Conservation (phyloP, 1,140 invertebrate genomes). For the Trichonephila clavipes region DNA sequence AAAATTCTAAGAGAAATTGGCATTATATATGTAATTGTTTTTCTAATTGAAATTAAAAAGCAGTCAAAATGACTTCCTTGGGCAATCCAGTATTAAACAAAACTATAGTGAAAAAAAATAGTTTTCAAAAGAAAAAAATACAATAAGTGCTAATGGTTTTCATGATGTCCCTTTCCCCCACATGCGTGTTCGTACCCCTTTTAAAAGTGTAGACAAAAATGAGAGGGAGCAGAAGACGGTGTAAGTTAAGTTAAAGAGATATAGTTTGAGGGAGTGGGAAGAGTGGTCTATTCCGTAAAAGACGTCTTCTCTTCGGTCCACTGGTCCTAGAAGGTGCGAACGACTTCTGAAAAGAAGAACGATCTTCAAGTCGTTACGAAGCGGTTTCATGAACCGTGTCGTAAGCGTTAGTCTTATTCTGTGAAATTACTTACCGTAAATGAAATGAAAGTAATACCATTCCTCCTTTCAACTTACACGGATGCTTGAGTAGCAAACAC, state of each 20-base stretch:
- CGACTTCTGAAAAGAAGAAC: conserved; percentile 48
- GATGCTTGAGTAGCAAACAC: conserved; percentile 48
- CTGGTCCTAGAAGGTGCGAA: conserved; percentile 10
- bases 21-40: no score
- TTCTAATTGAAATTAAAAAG: no score
- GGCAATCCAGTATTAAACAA: no score
- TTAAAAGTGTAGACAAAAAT: background rate
- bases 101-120: no score
- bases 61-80: no score
- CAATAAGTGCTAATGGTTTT: no score
- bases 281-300: background rate
- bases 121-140: no score
- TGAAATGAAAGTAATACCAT: conserved; percentile 71
- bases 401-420: conserved; percentile 59
- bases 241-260: conserved; percentile 6
- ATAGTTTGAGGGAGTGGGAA: background rate
- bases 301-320: conserved; percentile 53
- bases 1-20: no score
- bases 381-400: conserved; percentile 57
- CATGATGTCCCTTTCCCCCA: no score
- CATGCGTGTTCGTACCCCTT: background rate
- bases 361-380: conserved; percentile 66
- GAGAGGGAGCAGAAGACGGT: background rate
- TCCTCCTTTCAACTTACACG: conserved; percentile 51
- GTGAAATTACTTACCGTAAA: conserved; percentile 71